Evolutionary conservation across 2,888 invertebrate genomes (phyloP), one percentile per base, ranked within the genome.

Genomic region (Conistra vaccinii): DNA sequence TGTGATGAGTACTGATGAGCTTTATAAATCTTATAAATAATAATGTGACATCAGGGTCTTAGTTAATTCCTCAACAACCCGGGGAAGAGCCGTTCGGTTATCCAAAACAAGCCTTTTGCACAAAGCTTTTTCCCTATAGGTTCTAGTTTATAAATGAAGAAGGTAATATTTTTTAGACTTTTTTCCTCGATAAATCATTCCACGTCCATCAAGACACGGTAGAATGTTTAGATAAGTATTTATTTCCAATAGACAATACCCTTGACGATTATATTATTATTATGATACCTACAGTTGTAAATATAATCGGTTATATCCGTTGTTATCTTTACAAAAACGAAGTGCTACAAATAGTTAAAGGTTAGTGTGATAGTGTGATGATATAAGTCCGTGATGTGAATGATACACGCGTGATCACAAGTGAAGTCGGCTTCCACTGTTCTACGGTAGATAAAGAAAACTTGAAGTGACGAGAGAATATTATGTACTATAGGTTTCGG

Each of bases 321-420:
- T 17, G 42, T 81, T 81, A 85, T 85, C 76, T 39, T 23, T 32
- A 32, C 26, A 51, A 58, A 78, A 78, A 48, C 53, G 20, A 42
- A 42, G 48, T 58, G 48, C 26, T 72, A 76, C 32, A 76, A 76
- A 79, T 61, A 66, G 39, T 65, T 62, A 69, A 53, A 79, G 72
- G 60, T 78, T 68, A 79, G 20, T 53, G 63, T 74, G 85, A 69
- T 69, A 76, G 23, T 51, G 60, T 70, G 58, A 29, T 72, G 81
- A 76, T 76, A 68, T n/a, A 69, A 39, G 26, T 45, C 4, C n/a
- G 48, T 80, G n/a, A 39, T 68, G 57, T 68, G 76, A 51, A 73
- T 85, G 76, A 67, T 76, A 45, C 35, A 6, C 35, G 55, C 82
- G 76, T 82, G 85, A 72, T 80, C 57, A 71, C 3, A 14, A 5